Evolutionary conservation across 2,113 vertebrate species (phyloP), one percentile per base, ranked within the genome.

Genomic region (Centropristis striata): DNA sequence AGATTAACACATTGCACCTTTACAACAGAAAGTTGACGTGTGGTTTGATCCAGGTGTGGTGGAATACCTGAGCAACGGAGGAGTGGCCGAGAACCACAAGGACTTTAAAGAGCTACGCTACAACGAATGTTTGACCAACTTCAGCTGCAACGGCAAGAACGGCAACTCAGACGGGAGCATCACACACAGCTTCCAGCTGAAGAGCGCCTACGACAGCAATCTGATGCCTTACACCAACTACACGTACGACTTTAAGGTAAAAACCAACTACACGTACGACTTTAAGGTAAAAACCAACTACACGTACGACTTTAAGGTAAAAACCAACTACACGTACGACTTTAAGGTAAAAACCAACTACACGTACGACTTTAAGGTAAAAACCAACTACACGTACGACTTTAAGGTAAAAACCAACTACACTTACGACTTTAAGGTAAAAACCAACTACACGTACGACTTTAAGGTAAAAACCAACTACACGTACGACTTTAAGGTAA

Each of bases 171-270:
- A 99, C 74, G 97, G 97, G 50, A 96, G 97, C 92, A 97, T 99
- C 88, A 99, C 98, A 0, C 98, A 99, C 85, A 97, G 95, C 94
- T 99, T 99, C 95, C 97, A 98, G 86, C 96, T 99, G 78, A 98
- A 97, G 96, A 99, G 98, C 94, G 97, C 98, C 86, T 99, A 99
- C 25, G 97, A 99, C 91, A 97, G 95, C 95, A 97, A 95, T 92
- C 86, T 98, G 93, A 99, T 99, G 97, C 98, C 98, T 97, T 99
- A 98, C 92, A 99, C 98, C 92, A 99, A 99, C 96, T 99, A 99
- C 95, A 99, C 75, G 4, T 78, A 78, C 23, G 75, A 78, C 65
- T 78, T 78, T 21, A 78, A 78, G 75, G 75, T 78, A 25, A 23
- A 25, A 20, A 53, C 23, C 42, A 4, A 4, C 14, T 44, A 2